A percentile compares a stretch with the other conserved stretches of the same genome.
Conservation (phyloP, 2,113 vertebrate species). For the Periophthalmus modestus region DNA sequence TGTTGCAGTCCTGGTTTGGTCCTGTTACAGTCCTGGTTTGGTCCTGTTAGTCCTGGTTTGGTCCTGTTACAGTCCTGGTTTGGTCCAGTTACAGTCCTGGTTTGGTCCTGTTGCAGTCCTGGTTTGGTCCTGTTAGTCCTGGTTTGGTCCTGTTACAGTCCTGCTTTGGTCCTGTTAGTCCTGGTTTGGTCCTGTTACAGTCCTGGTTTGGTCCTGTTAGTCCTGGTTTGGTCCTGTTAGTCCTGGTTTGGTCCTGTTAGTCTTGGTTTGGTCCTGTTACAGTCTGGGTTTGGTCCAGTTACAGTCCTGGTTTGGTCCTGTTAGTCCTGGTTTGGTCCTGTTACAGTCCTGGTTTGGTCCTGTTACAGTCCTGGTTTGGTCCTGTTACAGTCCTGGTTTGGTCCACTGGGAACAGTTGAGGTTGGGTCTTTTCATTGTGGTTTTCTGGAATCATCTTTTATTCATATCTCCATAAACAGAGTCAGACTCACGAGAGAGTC, state of each 20-base stretch:
- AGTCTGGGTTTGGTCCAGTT: not conserved
- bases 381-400: too few species aligned
- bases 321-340: too few species aligned
- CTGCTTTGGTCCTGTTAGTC: too few species aligned
- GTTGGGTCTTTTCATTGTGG: not conserved
- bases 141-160: too few species aligned
- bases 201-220: too few species aligned
- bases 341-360: too few species aligned
- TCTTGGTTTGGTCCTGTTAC: not conserved
- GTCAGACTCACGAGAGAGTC: not conserved
- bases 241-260: not conserved
- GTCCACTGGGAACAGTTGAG: not conserved
- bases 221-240: too few species aligned
- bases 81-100: too few species aligned
- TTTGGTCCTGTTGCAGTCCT: not conserved
- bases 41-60: not conserved
- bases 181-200: too few species aligned
- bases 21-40: not conserved
- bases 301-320: too few species aligned
- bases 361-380: too few species aligned
- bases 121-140: not conserved
- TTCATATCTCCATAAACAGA: not conserved
- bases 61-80: not conserved
- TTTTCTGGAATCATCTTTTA: conserved; percentile 5
- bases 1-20: not conserved